Base-by-base conservation (phyloP, 1,140 invertebrate genomes). In the Artemia franciscana region DNA sequence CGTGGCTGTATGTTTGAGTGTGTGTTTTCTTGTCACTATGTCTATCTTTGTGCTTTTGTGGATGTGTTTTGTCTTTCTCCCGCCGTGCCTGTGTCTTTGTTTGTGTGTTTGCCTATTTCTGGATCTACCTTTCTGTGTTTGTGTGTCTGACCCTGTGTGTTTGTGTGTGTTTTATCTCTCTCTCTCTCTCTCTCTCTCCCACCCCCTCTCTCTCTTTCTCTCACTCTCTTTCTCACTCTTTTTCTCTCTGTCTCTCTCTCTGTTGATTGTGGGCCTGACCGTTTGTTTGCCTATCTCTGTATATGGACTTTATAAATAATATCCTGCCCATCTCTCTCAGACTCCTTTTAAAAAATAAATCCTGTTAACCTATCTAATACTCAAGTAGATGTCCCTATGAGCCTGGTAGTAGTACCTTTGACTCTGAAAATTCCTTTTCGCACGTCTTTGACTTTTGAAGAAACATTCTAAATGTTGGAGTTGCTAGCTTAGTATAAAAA, bases 191-290 rank as follows among this genome's bases (percentile, higher is more conserved):
- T 39, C 7, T 39, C 30, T 39, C 7, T 39, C 30, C n/a, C n/a
- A 7, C 30, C 30, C n/a, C 7, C 7, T n/a, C n/a, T 26, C 26
- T 24, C 21, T 21, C 21, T 15, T 21, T 26, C 12, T 26, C 26
- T 26, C 12, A 7, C 26, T 26, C 12, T 26, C 26, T 39, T 7
- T 7, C 59, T 60, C 23, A 24, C 59, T 60, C 59, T 60, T 21
- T 60, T 24, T 60, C 59, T 60, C 23, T 60, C 59, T 60, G 21
- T 15, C 59, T 60, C 23, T 15, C 59, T 26, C 59, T 60, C 59
- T 60, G 27, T 60, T n/a, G n/a, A n/a, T 2, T 60, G 26, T 60
- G 21, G 4, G 26, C 4, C 24, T 28, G 26, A 5, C 24, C 9
- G 21, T 12, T n/a, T 28, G 27, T 28, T 18, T 28, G 27, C 9